These are phyloP conservation scores for Acanthisitta chloris DNA, from an alignment of 2,113 vertebrate genomes.

Conservation along the genomic window DNA sequence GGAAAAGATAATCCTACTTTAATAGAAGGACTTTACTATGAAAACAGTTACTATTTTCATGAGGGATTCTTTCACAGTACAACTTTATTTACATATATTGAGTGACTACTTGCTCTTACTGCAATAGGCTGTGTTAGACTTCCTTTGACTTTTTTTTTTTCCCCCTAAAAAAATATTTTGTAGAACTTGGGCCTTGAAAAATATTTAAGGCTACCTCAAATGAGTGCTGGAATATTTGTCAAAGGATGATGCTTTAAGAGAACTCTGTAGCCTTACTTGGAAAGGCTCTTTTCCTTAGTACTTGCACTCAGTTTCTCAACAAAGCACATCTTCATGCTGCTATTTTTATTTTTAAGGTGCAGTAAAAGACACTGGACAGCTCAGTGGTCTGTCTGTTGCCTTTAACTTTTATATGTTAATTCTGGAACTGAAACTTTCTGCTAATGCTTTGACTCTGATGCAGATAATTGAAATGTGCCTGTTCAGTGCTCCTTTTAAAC, in stretches of 20 bases:
- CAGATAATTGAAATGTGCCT: not conserved
- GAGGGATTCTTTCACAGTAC: not conserved
- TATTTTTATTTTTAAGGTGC: not conserved
- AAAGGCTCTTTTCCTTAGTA: not conserved
- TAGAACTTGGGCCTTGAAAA: not conserved
- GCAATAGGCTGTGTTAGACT: not conserved
- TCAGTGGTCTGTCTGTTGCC: not conserved
- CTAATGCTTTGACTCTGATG: not conserved
- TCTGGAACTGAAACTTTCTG: not conserved
- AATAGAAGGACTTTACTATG: not conserved
- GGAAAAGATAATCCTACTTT: not conserved
- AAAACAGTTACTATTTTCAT: not conserved
- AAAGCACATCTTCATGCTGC: not conserved
- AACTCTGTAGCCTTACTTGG: not conserved
- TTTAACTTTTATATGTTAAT: conserved; percentile 1
- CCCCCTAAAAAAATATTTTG: not conserved
- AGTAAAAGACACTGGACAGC: not conserved
- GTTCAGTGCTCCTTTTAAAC: not conserved
- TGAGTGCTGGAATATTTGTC: not conserved
- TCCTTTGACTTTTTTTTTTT: not conserved
- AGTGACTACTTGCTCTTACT: not conserved
- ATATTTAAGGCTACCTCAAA: not conserved
- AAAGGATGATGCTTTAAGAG: not conserved
- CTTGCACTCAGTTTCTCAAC: not conserved
- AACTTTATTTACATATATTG: not conserved